phyloP scores from a whole-genome alignment of 2,797 vertebrate genomes.

The Poecilia picta region DNA sequence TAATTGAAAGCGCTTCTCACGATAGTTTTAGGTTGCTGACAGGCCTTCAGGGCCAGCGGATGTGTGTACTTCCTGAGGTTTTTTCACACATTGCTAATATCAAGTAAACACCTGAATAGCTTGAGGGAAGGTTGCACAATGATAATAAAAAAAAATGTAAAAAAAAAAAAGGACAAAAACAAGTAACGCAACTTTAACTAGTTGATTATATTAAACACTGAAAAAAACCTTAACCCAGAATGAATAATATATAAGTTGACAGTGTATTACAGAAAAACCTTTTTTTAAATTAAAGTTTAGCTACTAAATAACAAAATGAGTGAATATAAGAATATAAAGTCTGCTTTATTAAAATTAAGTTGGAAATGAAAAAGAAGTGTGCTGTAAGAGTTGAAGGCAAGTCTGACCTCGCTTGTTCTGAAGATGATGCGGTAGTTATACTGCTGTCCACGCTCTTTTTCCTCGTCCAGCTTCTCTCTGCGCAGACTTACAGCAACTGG shows the following conservation, averaged over 20 bases:
- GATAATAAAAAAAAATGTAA: background rate
- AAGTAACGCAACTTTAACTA: slow-evolving; percentile 37
- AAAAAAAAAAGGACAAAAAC: slow-evolving; percentile 1
- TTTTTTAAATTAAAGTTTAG: background rate
- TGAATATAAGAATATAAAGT: slow-evolving; percentile 15
- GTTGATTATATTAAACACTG: slow-evolving; percentile 23
- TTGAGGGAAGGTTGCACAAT: slow-evolving; percentile 51
- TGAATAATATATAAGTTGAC: background rate
- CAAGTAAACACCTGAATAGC: slow-evolving; percentile 59
- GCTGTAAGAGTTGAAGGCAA: background rate
- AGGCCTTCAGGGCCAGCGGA: slow-evolving; percentile 59
- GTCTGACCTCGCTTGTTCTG: slow-evolving; percentile 93
- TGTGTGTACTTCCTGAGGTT: slow-evolving; percentile 55
- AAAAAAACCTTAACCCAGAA: background rate
- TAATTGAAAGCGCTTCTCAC: slow-evolving; percentile 31
- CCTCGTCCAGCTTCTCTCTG: slow-evolving; percentile 94
- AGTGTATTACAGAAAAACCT: background rate
- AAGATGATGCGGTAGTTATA: slow-evolving; percentile 96
- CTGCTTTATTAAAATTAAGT: slow-evolving; percentile 2
- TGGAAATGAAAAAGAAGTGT: slow-evolving; percentile 5
- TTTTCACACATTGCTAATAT: slow-evolving; percentile 62
- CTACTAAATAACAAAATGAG: slow-evolving; percentile 1
- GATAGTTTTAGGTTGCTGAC: slow-evolving; percentile 53
- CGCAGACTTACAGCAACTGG: slow-evolving; percentile 95
- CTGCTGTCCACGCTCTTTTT: slow-evolving; percentile 93